phyloP scores from a whole-genome alignment of 2,888 invertebrate genomes.

The Perithous albicinctus region DNA sequence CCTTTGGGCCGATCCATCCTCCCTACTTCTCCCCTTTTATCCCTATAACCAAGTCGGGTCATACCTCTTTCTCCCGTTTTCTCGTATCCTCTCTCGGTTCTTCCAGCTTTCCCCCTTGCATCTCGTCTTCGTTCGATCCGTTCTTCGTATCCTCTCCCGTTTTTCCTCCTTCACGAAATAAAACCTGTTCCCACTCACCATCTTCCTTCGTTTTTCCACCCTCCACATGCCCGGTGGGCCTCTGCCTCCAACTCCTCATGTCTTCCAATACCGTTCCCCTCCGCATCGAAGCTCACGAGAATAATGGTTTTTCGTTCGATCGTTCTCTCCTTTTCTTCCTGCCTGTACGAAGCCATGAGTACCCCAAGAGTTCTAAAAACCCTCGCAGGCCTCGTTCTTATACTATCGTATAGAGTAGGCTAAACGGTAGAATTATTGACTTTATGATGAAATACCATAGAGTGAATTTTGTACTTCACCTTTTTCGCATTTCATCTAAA shows the following conservation, averaged over 20 bases:
- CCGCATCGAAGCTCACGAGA: slow-evolving; percentile 67
- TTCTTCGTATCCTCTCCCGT: slow-evolving; percentile 27
- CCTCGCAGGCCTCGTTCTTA: slow-evolving; percentile 28
- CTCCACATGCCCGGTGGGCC: slow-evolving; percentile 7
- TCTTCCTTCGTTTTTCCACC: slow-evolving; percentile 17
- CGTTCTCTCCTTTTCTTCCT: slow-evolving; percentile 44
- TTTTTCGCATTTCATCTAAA: neutral
- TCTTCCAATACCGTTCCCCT: neutral
- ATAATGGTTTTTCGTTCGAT: slow-evolving; percentile 81
- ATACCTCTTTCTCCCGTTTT: slow-evolving; percentile 15
- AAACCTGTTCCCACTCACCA: slow-evolving; percentile 39
- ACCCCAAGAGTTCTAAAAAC: neutral
- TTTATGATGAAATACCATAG: neutral
- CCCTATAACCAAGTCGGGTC: slow-evolving; percentile 13
- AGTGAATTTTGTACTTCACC: neutral
- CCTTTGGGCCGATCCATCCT: slow-evolving; percentile 41
- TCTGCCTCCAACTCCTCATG: neutral
- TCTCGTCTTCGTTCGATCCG: slow-evolving; percentile 37
- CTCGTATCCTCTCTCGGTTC: slow-evolving; percentile 65
- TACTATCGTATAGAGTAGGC: neutral
- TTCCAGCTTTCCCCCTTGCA: slow-evolving; percentile 9
- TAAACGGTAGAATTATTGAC: slow-evolving; percentile 14
- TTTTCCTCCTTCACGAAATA: slow-evolving; percentile 32
- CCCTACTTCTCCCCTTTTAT: slow-evolving; percentile 16
- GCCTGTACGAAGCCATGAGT: neutral